Percentiles rank a stretch among this genome's conserved stretches.
Evolutionary conservation across 1,140 invertebrate species (phyloP).

Genomic region (Ceratosolen fusciceps): DNA sequence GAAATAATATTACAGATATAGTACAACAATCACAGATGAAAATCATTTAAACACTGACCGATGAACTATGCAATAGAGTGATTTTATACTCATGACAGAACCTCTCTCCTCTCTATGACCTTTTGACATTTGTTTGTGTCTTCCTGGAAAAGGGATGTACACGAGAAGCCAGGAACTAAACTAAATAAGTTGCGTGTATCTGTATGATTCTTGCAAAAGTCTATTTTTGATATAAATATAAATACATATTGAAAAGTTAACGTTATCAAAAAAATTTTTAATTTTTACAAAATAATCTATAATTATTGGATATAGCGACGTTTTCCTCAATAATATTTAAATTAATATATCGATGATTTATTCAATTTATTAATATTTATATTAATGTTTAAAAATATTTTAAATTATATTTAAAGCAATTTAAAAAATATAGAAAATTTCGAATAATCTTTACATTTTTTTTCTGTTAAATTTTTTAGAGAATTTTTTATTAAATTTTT

Average conservation of each 20-base stretch:
- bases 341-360: too few relatives aligned
- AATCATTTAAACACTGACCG: neutral
- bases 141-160: constrained; percentile 3
- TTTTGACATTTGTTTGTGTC: neutral
- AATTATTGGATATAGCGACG: neutral
- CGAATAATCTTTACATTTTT: too few relatives aligned
- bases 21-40: neutral
- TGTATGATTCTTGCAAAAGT: neutral
- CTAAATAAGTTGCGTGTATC: neutral
- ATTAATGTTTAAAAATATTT: too few relatives aligned
- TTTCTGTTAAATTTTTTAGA: too few relatives aligned
- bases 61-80: neutral
- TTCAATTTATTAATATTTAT: too few relatives aligned
- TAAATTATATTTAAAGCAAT: too few relatives aligned
- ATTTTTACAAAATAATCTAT: neutral
- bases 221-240: constrained; percentile 1
- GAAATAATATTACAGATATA: neutral
- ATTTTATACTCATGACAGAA: neutral
- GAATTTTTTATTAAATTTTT: too few relatives aligned
- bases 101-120: constrained; percentile 1
- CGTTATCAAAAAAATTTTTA: neutral
- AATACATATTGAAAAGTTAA: neutral
- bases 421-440: too few relatives aligned
- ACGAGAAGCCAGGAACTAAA: neutral
- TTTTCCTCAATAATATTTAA: too few relatives aligned